Base-by-base conservation (phyloP, 1,140 invertebrate species). In the Drosophila miranda region DNA sequence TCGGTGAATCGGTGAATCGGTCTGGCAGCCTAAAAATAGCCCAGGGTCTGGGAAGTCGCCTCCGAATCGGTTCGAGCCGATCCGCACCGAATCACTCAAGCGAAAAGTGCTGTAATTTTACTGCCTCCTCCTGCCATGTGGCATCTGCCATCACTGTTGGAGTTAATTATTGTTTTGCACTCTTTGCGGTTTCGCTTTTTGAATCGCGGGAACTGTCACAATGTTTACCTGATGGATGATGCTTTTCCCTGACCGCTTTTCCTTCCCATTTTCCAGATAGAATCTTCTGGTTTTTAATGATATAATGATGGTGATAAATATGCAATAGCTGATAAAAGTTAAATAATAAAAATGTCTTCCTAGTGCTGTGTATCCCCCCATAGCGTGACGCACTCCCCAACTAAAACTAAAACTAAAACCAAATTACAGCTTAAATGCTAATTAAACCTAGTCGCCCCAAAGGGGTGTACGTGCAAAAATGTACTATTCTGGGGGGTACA, bases 391-490 rank as follows among this genome's bases (percentile, higher is more conserved):
- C 26, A 72, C 30, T 56, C 19, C 2, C 2, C 8, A 38, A 38
- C 34, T 38, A 13, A 30, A 38, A 34, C 30, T 34, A 9, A 34
- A 9, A 34, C 2, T n/a, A 34, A 49, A 50, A 57, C 53, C 43
- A 48, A 64, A 68, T 76, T 23, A 63, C 60, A 43, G 58, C 77
- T 72, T 51, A 64, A 48, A 67, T 80, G 77, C 66, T 79, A 81
- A 77, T 77, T 72, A 30, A 42, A 13, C 8, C 13, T 41, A 45
- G n/a, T 59, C 13, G 30, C 41, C 3, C 28, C 49, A 41, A 42
- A 23, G 28, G 42, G 57, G 66, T n/a, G 54, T 84, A 84, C 80
- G 80, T 84, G 80, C 80, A 56, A 59, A 86, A 80, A 69, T 80
- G 77, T 66, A 50, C 49, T 51, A 73, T 58, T 74, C 58, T 68